These are phyloP conservation scores for Urocitellus parryii DNA, from an alignment of 2,113 vertebrate species.

Conservation along the genomic window DNA sequence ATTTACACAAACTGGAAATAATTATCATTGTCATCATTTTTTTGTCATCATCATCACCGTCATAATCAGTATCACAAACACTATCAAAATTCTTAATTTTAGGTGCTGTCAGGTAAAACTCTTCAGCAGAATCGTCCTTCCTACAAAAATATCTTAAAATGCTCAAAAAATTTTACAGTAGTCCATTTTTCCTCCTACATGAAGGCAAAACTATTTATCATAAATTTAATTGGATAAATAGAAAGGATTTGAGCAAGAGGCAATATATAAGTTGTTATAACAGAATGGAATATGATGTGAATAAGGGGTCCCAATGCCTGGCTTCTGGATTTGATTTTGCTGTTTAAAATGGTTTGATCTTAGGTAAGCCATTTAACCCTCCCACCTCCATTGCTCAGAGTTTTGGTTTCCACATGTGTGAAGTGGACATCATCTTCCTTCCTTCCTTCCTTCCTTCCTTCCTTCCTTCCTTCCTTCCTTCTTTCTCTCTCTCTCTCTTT, in stretches of 20 bases:
- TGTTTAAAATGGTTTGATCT: neutral
- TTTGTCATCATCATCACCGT: neutral
- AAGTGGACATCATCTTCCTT: neutral
- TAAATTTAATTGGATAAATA: neutral
- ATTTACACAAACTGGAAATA: neutral
- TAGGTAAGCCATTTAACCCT: neutral
- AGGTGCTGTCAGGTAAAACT: neutral
- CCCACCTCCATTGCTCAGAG: too few relatives aligned
- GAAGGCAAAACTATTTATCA: neutral
- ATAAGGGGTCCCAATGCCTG: neutral
- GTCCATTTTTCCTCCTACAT: neutral
- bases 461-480: too few relatives aligned
- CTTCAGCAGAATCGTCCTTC: neutral
- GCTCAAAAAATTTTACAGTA: neutral
- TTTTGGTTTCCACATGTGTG: neutral
- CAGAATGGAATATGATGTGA: neutral
- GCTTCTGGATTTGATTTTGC: neutral
- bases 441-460: too few relatives aligned
- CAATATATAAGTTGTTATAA: neutral
- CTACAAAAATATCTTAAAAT: neutral
- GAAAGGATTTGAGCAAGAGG: neutral
- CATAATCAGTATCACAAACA: neutral
- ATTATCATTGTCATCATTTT: neutral
- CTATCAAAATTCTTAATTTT: neutral
- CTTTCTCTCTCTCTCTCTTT: too few relatives aligned